Evolutionary conservation across 1,140 invertebrate species (phyloP).

Genomic region (Drosophila truncata): DNA sequence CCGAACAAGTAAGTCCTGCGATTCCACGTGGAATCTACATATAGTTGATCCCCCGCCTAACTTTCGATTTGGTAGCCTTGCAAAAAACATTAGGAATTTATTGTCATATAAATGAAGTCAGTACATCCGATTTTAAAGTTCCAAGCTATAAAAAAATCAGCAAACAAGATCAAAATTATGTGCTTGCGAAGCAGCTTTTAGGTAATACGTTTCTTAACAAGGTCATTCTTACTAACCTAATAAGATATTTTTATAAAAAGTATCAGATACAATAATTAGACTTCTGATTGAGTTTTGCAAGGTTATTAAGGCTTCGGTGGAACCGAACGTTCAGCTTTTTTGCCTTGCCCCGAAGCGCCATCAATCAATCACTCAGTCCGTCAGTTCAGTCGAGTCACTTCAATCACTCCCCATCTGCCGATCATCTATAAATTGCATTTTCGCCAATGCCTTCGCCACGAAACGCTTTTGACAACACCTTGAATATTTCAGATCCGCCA

Average conservation of each 20-base stretch:
- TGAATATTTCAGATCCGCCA: constrained; percentile 41
- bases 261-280: too few relatives aligned
- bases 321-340: constrained; percentile 17
- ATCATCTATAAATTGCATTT: constrained; percentile 27
- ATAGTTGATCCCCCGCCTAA: constrained; percentile 32
- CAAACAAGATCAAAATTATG: not conserved
- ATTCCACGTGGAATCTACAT: not conserved
- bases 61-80: constrained; percentile 13
- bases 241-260: too few relatives aligned
- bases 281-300: constrained; percentile 21
- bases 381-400: constrained; percentile 49
- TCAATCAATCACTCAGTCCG: constrained; percentile 31
- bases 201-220: not conserved
- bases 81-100: not conserved
- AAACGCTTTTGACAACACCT: constrained; percentile 56
- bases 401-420: constrained; percentile 9
- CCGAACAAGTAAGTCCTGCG: constrained; percentile 91
- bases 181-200: not conserved
- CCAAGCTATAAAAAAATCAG: not conserved
- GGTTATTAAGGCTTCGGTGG: constrained; percentile 19
- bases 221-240: not conserved
- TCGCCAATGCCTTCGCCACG: constrained; percentile 20
- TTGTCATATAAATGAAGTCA: too few relatives aligned
- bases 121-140: not conserved
- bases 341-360: constrained; percentile 17